Conservation (phyloP, 2,113 vertebrate species). For the Ariopsis seemanni region DNA sequence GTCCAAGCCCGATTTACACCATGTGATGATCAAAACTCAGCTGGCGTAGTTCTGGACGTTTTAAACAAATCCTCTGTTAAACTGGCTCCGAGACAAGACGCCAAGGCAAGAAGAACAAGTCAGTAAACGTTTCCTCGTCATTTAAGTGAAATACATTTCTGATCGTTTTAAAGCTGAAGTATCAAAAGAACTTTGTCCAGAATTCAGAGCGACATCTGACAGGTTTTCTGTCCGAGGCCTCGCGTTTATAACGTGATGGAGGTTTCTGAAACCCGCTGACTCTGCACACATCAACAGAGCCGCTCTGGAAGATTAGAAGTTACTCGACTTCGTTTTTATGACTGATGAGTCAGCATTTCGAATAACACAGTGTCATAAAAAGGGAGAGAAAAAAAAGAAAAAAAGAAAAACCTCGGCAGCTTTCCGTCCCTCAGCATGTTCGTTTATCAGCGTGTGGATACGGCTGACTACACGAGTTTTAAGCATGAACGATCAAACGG, state of each 20-base stretch:
- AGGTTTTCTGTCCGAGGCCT: neutral
- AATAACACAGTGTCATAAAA: neutral
- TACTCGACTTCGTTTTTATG: neutral
- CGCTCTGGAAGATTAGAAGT: neutral
- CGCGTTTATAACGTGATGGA: neutral
- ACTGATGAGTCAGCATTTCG: constrained; percentile 2
- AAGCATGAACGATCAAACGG: constrained; percentile 11
- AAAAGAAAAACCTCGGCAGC: neutral
- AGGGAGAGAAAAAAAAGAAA: neutral
- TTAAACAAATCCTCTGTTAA: too few relatives aligned
- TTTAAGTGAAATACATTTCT: neutral
- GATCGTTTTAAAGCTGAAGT: neutral
- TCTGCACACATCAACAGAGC: neutral
- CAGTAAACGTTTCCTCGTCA: neutral
- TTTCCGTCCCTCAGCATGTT: neutral
- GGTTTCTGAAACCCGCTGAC: neutral
- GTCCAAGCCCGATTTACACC: too few relatives aligned
- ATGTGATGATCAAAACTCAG: too few relatives aligned
- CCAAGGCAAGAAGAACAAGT: too few relatives aligned
- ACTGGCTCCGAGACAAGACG: neutral
- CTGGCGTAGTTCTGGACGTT: too few relatives aligned
- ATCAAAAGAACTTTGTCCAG: neutral
- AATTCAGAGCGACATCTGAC: neutral
- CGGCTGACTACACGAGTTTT: constrained; percentile 3
- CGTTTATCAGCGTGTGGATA: neutral